phyloP scores from a whole-genome alignment of 2,888 invertebrate genomes.

The Acanthopleura granulata region DNA sequence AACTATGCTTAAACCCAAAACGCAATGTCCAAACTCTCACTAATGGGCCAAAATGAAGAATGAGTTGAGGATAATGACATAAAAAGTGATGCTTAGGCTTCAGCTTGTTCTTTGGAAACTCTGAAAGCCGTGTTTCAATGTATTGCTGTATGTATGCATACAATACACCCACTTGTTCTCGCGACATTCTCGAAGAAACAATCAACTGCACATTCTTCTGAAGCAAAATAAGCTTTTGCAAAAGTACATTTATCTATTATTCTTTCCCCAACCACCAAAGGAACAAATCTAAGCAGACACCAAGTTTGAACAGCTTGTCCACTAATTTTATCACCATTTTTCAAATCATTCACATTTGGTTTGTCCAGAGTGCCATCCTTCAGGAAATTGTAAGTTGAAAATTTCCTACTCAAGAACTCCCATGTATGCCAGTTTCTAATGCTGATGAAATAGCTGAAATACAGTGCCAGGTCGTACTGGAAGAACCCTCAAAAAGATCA shows the following conservation, averaged over 20 bases:
- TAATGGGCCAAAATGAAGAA: slow-evolving; percentile 19
- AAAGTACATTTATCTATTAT: background rate
- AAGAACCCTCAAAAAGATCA: slow-evolving; percentile 18
- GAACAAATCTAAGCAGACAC: slow-evolving; percentile 17
- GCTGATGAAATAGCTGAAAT: slow-evolving; percentile 7
- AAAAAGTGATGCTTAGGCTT: slow-evolving; percentile 19
- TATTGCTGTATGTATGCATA: slow-evolving; percentile 16
- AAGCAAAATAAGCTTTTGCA: background rate
- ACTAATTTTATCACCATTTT: slow-evolving; percentile 13
- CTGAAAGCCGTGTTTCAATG: background rate
- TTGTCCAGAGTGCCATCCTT: slow-evolving; percentile 8
- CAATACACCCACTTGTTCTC: slow-evolving; percentile 9
- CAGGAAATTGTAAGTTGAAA: background rate
- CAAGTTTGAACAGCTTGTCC: slow-evolving; percentile 19
- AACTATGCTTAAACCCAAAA: slow-evolving; percentile 21
- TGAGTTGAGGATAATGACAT: slow-evolving; percentile 17
- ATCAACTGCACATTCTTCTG: slow-evolving; percentile 6
- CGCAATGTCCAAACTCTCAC: slow-evolving; percentile 19
- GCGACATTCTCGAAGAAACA: background rate
- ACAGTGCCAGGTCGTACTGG: slow-evolving; percentile 16
- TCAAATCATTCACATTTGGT: slow-evolving; percentile 14
- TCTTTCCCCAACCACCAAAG: background rate
- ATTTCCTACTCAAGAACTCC: slow-evolving; percentile 4
- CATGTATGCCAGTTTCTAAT: slow-evolving; percentile 4
- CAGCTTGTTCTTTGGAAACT: slow-evolving; percentile 1